These are phyloP conservation scores for Leucophenga maculata DNA, from an alignment of 2,888 invertebrate genomes.

Conservation along the genomic window DNA sequence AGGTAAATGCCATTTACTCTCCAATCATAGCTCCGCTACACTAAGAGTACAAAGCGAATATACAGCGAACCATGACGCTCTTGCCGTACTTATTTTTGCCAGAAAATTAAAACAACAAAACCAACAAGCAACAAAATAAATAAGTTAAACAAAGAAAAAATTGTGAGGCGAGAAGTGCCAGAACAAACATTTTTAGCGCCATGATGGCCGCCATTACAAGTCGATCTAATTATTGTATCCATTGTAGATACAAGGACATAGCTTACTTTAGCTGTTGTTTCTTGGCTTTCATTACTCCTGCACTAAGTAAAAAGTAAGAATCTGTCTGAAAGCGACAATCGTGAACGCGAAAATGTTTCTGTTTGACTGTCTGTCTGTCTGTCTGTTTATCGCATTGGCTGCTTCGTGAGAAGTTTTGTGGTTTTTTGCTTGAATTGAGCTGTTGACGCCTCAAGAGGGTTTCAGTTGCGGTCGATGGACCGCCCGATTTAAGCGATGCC, in stretches of 20 bases:
- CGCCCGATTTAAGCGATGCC: slow-evolving; percentile 27
- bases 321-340: too few species aligned
- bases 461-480: too few species aligned
- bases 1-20: too few species aligned
- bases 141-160: neutral
- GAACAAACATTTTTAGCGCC: slow-evolving; percentile 57
- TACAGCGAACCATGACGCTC: too few species aligned
- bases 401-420: slow-evolving; percentile 13
- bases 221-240: slow-evolving; percentile 54
- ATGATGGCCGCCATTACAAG: slow-evolving; percentile 58
- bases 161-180: slow-evolving; percentile 43
- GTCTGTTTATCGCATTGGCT: too few species aligned
- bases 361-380: too few species aligned
- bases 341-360: too few species aligned
- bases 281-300: neutral
- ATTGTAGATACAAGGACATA: slow-evolving; percentile 42
- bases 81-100: too few species aligned
- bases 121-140: neutral
- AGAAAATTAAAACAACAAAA: neutral
- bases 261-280: slow-evolving; percentile 38
- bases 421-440: slow-evolving; percentile 39
- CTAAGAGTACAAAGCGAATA: too few species aligned
- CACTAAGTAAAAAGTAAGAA: slow-evolving; percentile 30
- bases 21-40: too few species aligned
- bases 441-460: slow-evolving; percentile 36